Conservation (phyloP, 2,888 invertebrate genomes). For the Priapulus caudatus region DNA sequence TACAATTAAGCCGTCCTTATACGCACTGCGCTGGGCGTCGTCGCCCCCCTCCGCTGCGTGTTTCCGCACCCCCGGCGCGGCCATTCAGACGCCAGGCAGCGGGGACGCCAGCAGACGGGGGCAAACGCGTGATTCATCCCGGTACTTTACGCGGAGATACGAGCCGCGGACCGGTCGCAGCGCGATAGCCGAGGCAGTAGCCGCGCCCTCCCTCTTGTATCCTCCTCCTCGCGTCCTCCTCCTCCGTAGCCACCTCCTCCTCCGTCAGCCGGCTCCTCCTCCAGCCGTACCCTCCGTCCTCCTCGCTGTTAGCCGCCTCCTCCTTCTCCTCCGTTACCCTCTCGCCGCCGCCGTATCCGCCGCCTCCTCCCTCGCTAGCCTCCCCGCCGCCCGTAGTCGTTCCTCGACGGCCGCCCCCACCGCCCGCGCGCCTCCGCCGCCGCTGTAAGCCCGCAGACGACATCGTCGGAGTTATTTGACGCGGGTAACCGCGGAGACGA, state of each 20-base stretch:
- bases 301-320: constrained; percentile 8
- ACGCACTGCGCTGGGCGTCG: no score
- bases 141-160: constrained; percentile 67
- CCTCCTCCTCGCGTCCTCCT: not conserved
- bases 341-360: constrained; percentile 40
- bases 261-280: constrained; percentile 5
- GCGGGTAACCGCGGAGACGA: no score
- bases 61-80: no score
- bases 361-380: constrained; percentile 32
- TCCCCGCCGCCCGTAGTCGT: not conserved
- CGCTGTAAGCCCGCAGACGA: not conserved
- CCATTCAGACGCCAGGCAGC: no score
- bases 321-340: constrained; percentile 45
- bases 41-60: no score
- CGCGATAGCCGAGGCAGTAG: constrained; percentile 53
- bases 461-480: not conserved
- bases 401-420: not conserved
- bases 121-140: no score
- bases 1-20: no score
- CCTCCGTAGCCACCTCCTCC: constrained; percentile 4
- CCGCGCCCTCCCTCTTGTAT: constrained; percentile 35
- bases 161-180: constrained; percentile 58
- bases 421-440: constrained; percentile 5
- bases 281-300: constrained; percentile 26
- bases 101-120: no score